phyloP scores from a whole-genome alignment of 2,888 invertebrate genomes.

The Anthophora plumipes region DNA sequence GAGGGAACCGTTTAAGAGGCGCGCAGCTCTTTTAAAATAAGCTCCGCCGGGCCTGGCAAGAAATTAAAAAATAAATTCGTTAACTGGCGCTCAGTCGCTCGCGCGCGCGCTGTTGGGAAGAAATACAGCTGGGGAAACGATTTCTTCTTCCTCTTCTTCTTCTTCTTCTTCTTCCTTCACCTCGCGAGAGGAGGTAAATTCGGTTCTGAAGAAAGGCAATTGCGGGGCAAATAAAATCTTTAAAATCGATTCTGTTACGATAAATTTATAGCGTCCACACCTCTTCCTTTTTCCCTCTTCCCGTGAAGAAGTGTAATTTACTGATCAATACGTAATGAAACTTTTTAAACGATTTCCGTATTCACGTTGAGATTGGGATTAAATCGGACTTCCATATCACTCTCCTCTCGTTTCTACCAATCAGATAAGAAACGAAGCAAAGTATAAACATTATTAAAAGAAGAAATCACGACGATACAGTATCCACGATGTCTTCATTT shows the following conservation, averaged over 20 bases:
- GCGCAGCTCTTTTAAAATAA: slow-evolving; percentile 43
- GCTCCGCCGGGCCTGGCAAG: slow-evolving; percentile 11
- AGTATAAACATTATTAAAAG: background rate
- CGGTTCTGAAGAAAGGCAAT: slow-evolving; percentile 5
- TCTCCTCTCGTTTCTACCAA: too few relatives aligned
- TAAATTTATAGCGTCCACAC: background rate
- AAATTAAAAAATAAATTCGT: slow-evolving; percentile 56
- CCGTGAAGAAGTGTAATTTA: background rate
- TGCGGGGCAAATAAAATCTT: slow-evolving; percentile 1
- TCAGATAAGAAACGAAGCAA: background rate
- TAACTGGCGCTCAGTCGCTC: background rate
- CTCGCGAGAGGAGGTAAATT: background rate
- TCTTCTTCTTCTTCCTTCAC: background rate
- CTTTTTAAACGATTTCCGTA: too few relatives aligned
- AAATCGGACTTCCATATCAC: too few relatives aligned
- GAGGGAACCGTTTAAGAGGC: slow-evolving; percentile 55
- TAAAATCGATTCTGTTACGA: background rate
- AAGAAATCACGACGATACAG: background rate
- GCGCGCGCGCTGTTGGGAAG: slow-evolving; percentile 2
- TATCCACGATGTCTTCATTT: background rate
- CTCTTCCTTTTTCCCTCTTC: too few relatives aligned
- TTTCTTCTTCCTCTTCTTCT: slow-evolving; percentile 6
- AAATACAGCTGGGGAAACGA: slow-evolving; percentile 26
- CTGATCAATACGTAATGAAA: too few relatives aligned
- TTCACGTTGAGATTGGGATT: too few relatives aligned